Evolutionary conservation across 1,140 invertebrate species (phyloP).

Genomic region (Bombus superbus): DNA sequence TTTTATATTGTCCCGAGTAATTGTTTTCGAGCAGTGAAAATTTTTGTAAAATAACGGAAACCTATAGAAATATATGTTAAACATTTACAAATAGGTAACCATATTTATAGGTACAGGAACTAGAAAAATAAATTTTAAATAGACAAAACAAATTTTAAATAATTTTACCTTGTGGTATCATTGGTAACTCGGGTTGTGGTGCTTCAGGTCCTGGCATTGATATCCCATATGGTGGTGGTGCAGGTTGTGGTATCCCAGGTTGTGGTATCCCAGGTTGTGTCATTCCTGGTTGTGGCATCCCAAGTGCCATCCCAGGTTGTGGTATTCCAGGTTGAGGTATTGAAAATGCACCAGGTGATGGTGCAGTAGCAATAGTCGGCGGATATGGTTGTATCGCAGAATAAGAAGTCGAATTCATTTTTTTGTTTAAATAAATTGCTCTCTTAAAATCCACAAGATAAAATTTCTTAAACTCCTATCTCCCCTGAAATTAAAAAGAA

Average conservation of each 20-base stretch:
- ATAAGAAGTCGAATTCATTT: neutral
- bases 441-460: neutral
- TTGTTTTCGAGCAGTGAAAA: neutral
- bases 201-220: too few species aligned
- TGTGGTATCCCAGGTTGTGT: neutral
- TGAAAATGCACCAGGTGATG: neutral
- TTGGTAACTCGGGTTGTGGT: slow-evolving; percentile 3
- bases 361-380: neutral
- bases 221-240: neutral
- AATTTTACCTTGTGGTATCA: slow-evolving; percentile 8
- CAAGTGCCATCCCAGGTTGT: neutral
- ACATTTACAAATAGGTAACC: neutral
- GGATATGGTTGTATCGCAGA: neutral
- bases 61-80: neutral
- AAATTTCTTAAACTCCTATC: too few species aligned
- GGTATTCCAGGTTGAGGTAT: neutral
- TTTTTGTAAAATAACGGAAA: neutral
- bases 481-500: neutral
- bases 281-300: neutral
- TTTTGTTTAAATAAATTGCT: neutral
- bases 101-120: neutral
- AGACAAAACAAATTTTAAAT: neutral
- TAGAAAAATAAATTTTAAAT: too few species aligned
- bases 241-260: neutral
- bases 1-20: neutral